These are phyloP conservation scores for Cerceris ruficornis DNA, from an alignment of 2,888 invertebrate genomes.

Conservation along the genomic window DNA sequence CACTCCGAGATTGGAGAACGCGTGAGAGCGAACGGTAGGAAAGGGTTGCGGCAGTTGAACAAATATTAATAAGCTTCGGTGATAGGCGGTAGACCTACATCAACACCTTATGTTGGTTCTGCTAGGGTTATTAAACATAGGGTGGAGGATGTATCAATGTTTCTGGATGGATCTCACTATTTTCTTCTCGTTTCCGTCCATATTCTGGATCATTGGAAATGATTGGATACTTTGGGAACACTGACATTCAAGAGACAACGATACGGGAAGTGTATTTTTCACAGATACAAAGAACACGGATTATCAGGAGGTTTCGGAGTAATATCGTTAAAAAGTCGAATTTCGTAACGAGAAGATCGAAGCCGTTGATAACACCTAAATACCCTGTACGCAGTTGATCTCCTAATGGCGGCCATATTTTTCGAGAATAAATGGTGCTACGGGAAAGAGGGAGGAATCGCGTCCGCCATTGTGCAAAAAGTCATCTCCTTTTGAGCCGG, in stretches of 20 bases:
- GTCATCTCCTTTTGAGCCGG: conserved; percentile 75
- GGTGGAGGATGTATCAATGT: neutral
- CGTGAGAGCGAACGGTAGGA: conserved; percentile 9
- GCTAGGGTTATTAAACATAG: conserved; percentile 13
- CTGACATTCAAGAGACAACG: no score
- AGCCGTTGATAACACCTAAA: conserved; percentile 4
- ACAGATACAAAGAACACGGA: no score
- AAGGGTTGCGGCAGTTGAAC: conserved; percentile 45
- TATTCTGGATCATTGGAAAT: neutral
- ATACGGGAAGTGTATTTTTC: no score
- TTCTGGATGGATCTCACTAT: neutral
- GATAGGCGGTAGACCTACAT: conserved; percentile 14
- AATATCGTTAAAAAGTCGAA: neutral
- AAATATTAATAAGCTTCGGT: conserved; percentile 65
- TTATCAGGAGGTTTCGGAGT: neutral
- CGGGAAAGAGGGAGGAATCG: conserved; percentile 7
- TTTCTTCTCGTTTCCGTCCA: neutral
- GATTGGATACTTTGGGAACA: no score
- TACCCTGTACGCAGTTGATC: conserved; percentile 14
- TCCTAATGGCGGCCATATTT: conserved; percentile 42
- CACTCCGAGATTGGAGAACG: neutral
- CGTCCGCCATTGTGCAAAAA: conserved; percentile 75
- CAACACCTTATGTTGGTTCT: conserved; percentile 17
- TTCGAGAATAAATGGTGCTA: conserved; percentile 33
- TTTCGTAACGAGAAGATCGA: neutral